A percentile compares a stretch with the other conserved stretches of the same genome.
Evolutionary conservation across 1,140 invertebrate genomes (phyloP).

Genomic region (Trichonephila clavipes): DNA sequence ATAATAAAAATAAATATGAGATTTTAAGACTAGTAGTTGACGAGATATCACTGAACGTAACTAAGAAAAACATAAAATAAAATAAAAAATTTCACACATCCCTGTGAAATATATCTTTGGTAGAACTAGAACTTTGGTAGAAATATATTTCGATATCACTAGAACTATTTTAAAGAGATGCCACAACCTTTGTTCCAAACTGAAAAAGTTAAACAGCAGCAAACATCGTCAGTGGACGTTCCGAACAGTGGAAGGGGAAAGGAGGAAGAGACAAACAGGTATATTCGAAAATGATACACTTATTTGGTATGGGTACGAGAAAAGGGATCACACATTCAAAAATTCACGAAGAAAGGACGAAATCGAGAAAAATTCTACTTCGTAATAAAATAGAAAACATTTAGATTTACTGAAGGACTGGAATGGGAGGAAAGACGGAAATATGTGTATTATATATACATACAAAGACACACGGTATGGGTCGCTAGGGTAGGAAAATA

Average conservation of each 20-base stretch:
- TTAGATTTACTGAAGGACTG: conserved; percentile 54
- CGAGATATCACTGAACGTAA: background rate
- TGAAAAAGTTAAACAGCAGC: background rate
- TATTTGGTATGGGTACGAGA: background rate
- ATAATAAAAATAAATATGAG: no score
- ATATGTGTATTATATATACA: conserved; percentile 47
- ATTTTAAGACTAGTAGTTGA: no score
- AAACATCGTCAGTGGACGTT: background rate
- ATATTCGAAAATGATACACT: background rate
- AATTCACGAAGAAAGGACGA: conserved; percentile 19
- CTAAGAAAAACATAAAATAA: background rate
- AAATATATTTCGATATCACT: no score
- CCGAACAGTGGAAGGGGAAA: background rate
- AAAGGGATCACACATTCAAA: background rate
- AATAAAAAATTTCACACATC: background rate
- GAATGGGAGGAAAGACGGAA: conserved; percentile 26
- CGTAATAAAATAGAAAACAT: conserved; percentile 63
- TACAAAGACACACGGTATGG: background rate
- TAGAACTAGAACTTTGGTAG: background rate
- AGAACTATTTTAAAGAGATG: background rate
- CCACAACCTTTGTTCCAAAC: background rate
- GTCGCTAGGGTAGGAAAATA: conserved; percentile 19
- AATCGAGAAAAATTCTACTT: conserved; percentile 55
- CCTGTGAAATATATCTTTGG: background rate
- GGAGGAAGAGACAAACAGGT: background rate